These are phyloP conservation scores for Tinea trinotella DNA, from an alignment of 2,888 invertebrate species.

Conservation along the genomic window DNA sequence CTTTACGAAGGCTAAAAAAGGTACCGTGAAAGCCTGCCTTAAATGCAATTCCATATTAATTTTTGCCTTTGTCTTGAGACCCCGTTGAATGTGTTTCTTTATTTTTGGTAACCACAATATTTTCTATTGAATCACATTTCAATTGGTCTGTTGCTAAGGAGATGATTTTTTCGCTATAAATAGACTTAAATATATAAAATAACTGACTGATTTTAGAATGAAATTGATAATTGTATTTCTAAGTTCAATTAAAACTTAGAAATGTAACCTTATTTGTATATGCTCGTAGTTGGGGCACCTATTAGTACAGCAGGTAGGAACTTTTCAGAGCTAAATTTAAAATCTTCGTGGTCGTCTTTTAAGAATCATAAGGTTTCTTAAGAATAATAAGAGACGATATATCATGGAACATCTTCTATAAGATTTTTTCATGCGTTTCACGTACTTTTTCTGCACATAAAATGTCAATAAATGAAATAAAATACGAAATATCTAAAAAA, in stretches of 20 bases:
- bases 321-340: neutral
- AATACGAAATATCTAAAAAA: conserved; percentile 61
- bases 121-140: neutral
- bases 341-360: neutral
- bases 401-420: conserved; percentile 60
- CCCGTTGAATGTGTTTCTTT: neutral
- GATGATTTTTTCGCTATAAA: neutral
- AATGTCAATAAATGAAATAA: conserved; percentile 61
- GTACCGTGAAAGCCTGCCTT: conserved; percentile 42
- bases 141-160: neutral
- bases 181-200: no score
- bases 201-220: no score
- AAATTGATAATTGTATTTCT: no score
- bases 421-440: conserved; percentile 38
- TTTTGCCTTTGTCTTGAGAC: conserved; percentile 15
- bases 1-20: conserved; percentile 34
- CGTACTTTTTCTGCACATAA: conserved; percentile 42
- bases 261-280: neutral
- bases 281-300: neutral
- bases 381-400: conserved; percentile 54
- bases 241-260: no score
- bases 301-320: neutral
- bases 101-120: neutral
- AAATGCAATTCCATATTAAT: conserved; percentile 24
- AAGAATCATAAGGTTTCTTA: conserved; percentile 24